phyloP scores from a whole-genome alignment of 2,888 invertebrate genomes.

The Tortrix viridana region DNA sequence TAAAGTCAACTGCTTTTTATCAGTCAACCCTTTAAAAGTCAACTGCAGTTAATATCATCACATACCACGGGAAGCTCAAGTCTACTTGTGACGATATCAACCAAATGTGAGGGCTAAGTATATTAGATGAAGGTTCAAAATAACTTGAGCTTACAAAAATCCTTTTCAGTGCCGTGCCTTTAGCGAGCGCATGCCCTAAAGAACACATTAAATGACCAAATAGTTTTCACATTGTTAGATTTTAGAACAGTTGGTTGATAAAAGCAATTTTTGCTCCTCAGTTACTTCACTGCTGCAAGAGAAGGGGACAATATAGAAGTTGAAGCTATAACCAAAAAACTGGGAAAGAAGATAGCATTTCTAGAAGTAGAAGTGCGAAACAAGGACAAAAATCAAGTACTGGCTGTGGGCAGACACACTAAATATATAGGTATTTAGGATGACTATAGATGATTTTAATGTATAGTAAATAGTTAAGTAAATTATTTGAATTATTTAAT shows the following conservation, averaged over 20 bases:
- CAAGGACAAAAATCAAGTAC: conserved; percentile 87
- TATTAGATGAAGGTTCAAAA: no score
- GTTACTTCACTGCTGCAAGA: conserved; percentile 90
- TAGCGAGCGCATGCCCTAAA: no score
- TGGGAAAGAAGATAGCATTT: conserved; percentile 92
- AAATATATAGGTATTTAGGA: conserved; percentile 84
- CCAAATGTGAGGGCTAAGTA: no score
- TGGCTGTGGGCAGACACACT: conserved; percentile 94
- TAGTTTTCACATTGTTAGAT: no score
- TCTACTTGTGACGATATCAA: no score
- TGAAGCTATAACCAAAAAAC: conserved; percentile 89
- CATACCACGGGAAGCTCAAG: no score
- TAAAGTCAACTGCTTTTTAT: no score
- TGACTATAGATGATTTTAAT: conserved; percentile 28
- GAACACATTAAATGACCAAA: no score
- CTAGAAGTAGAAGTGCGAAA: conserved; percentile 91
- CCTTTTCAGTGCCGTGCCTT: no score
- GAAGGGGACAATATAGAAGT: conserved; percentile 92
- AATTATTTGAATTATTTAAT: conserved; percentile 3
- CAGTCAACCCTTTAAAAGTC: no score
- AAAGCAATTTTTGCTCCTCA: conserved; percentile 64
- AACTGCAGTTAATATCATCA: no score
- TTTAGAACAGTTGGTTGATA: background rate
- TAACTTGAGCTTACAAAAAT: no score
- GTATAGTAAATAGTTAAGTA: conserved; percentile 18